Conservation (phyloP, 2,888 invertebrate species). For the Ichneumoninae sp. region DNA sequence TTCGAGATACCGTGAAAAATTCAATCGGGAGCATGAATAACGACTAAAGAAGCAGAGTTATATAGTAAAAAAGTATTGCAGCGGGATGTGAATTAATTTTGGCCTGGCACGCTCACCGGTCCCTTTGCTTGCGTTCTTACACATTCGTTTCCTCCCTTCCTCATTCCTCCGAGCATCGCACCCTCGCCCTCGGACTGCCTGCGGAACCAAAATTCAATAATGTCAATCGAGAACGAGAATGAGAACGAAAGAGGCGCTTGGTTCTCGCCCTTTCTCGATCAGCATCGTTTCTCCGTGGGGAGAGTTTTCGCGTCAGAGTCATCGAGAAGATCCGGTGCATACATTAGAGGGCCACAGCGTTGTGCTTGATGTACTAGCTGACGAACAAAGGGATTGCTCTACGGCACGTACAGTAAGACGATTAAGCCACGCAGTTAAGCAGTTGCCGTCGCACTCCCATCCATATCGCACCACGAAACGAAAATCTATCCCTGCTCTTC, state of each 20-base stretch:
- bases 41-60: slow-evolving; percentile 84
- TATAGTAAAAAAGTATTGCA: slow-evolving; percentile 83
- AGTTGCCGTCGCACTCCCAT: slow-evolving; percentile 48
- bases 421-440: slow-evolving; percentile 75
- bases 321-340: slow-evolving; percentile 79
- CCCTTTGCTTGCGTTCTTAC: slow-evolving; percentile 54
- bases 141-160: slow-evolving; percentile 60
- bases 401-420: slow-evolving; percentile 75
- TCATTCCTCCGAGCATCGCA: slow-evolving; percentile 60
- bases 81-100: slow-evolving; percentile 83
- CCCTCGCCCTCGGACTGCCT: slow-evolving; percentile 44
- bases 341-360: slow-evolving; percentile 77
- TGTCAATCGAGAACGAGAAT: slow-evolving; percentile 72
- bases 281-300: slow-evolving; percentile 72
- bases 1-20: slow-evolving; percentile 71
- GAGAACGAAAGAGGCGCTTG: slow-evolving; percentile 49
- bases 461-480: slow-evolving; percentile 1
- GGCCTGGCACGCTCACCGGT: slow-evolving; percentile 49
- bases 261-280: slow-evolving; percentile 69
- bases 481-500: neutral
- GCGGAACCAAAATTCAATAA: slow-evolving; percentile 83
- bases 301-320: slow-evolving; percentile 77
- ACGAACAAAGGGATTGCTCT: slow-evolving; percentile 77
- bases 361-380: slow-evolving; percentile 68
- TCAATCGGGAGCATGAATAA: slow-evolving; percentile 83